A percentile compares a stretch with the other conserved stretches of the same genome.
Conservation (phyloP, 2,113 vertebrate genomes). For the Eulemur rufifrons region DNA sequence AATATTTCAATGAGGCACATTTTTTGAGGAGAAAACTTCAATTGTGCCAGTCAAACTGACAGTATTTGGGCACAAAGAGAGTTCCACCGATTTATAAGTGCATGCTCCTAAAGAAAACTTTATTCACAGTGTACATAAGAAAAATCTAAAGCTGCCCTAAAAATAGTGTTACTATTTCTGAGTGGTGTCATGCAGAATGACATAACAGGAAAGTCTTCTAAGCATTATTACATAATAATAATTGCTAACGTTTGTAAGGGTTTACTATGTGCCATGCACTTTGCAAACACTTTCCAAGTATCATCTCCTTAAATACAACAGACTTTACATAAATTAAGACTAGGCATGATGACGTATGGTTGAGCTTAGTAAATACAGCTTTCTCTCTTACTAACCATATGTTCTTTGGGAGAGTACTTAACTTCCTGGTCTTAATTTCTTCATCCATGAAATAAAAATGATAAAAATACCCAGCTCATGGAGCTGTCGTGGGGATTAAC, state of each 20-base stretch:
- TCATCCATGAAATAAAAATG: not conserved
- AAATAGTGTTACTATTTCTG: slow-evolving; percentile 15
- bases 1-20: not conserved
- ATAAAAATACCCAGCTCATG: not conserved
- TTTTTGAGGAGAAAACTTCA: slow-evolving; percentile 27
- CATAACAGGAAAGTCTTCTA: not conserved
- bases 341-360: not conserved
- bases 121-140: not conserved
- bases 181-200: not conserved
- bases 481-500: not conserved
- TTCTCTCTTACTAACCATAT: not conserved
- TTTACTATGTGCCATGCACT: not conserved
- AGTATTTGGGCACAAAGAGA: not conserved
- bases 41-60: not conserved
- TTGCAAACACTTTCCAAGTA: not conserved
- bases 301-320: not conserved
- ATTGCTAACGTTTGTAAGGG: not conserved
- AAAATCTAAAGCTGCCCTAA: slow-evolving; percentile 29
- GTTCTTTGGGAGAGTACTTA: not conserved
- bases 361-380: not conserved
- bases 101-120: not conserved
- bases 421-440: not conserved
- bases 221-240: not conserved
- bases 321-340: not conserved
- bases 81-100: not conserved